phyloP scores from a whole-genome alignment of 37 sponge, comb jelly and placozoan genomes.

The Theonella swinhoei region DNA sequence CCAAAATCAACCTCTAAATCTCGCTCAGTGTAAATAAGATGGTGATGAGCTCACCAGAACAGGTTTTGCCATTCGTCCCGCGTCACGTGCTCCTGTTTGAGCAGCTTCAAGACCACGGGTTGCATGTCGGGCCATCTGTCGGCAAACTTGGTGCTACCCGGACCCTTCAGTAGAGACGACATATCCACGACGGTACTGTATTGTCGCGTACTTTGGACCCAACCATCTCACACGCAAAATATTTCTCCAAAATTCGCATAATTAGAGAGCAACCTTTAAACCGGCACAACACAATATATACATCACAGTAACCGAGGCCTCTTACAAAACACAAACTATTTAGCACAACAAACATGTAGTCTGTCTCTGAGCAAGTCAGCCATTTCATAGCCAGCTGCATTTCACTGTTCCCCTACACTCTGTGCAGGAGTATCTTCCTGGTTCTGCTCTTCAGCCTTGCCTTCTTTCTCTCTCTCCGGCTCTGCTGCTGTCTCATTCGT shows the following conservation, averaged over 20 bases:
- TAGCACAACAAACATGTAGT: not conserved
- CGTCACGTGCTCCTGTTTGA: conserved; percentile 81
- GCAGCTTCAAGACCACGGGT: conserved; percentile 70
- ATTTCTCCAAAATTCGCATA: not conserved
- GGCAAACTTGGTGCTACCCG: conserved; percentile 63
- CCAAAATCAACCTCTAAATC: too few relatives aligned
- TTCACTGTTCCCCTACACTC: not conserved
- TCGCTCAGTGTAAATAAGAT: too few relatives aligned
- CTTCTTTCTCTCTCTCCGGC: not conserved
- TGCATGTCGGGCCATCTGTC: conserved; percentile 81
- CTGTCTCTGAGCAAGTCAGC: too few relatives aligned
- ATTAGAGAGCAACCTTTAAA: not conserved
- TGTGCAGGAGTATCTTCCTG: not conserved
- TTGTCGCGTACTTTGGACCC: too few relatives aligned
- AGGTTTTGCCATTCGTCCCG: conserved; percentile 86
- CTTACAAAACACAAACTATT: too few relatives aligned
- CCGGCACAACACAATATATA: not conserved
- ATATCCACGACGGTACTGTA: not conserved
- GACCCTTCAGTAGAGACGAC: conserved; percentile 68
- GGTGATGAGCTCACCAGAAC: conserved; percentile 67
- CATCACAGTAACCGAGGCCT: too few relatives aligned
- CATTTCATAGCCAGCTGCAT: not conserved
- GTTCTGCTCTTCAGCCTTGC: not conserved
- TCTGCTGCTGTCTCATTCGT: not conserved
- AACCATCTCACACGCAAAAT: too few relatives aligned